Evolutionary conservation across 2,888 invertebrate species (phyloP), one percentile per base, ranked within the genome.

Genomic region (Tiphia femorata): DNA sequence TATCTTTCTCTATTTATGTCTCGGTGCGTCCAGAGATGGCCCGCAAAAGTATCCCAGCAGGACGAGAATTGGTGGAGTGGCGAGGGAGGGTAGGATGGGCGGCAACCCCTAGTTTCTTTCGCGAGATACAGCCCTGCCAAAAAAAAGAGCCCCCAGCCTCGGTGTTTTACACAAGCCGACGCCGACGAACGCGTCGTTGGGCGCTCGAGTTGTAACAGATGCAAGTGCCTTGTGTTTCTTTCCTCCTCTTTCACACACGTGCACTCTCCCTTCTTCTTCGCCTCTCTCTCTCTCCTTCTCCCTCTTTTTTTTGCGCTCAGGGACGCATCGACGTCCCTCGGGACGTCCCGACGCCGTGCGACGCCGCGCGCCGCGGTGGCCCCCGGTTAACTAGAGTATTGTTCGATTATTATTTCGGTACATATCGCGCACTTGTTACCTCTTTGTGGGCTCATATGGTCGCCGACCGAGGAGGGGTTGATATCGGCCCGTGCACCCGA

Each of bases 381-480:
- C 75, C 64, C 72, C 78, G 72, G 81, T 81, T 82, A 83, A 83
- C 81, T 78, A 76, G 76, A 70, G 78, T 73, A 83, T 83, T 83
- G 83, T 83, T 82, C 78, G 80, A 81, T 83, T 83, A 82, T 83
- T 83, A 82, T 83, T 83, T 82, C 77, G 75, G 77, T 82, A 83
- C 83, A 83, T 83, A 83, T 83, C 82, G 81, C 75, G 80, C 82
- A 83, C 83, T 83, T 83, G 83, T 83, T 81, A 81, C 77, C 75
- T 78, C 78, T 71, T 81, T 82, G 77, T 79, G 73, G 66, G 64
- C 62, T 70, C 71, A 72, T 70, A 73, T 74, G 73, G 72, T 61
- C 62, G 64, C 14, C 21, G 30, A 59, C 58, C 54, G 57, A 53
- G 65, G 16, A n/a, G n/a, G n/a, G n/a, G n/a, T 14, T 17, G 48